Evolutionary conservation across 2,797 vertebrate species (phyloP), one percentile per base, ranked within the genome.

Genomic region (Danio aesculapii): DNA sequence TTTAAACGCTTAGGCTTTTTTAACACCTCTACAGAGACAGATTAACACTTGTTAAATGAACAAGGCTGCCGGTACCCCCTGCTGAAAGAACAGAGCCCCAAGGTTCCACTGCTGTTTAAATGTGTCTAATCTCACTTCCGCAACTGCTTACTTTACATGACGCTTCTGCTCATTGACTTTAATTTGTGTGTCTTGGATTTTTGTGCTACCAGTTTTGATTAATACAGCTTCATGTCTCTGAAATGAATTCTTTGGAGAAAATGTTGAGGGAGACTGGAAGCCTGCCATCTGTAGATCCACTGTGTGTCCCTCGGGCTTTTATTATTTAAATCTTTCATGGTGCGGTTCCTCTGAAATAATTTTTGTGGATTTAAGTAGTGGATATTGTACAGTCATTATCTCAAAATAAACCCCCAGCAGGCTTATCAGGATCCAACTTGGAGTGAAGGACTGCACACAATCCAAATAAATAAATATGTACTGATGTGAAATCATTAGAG

Each of bases 21-120:
- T 76, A 77, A 83, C 78, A 78, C 39, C 46, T 59, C 83, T 81
- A 72, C 69, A 55, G 77, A 83, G 81, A 74, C 84, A 83, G 84
- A 85, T 85, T 84, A 81, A 55, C 81, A 70, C 86, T 58, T 84
- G 77, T 78, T 80, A 81, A 86, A 82, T 77, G 19, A 78, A 72
- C 73, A 75, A 75, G 68, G 66, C 79, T 86, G 71, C 83, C 62
- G 67, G 68, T 74, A 73, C 76, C 69, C 62, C 84, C 77, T 74
- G 73, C 86, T 58, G 68, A 49, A 67, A 30, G 19, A 79, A 79
- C 44, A 39, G 67, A 77, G 79, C 83, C 84, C 75, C 13, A 43
- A 81, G 80, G 80, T 84, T 71, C 68, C 57, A 75, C 68, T 75
- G 75, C 66, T 78, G 76, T 84, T 86, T 53, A 81, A 85, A 86